phyloP scores from a whole-genome alignment of 2,113 vertebrate species.

The Cavia porcellus region DNA sequence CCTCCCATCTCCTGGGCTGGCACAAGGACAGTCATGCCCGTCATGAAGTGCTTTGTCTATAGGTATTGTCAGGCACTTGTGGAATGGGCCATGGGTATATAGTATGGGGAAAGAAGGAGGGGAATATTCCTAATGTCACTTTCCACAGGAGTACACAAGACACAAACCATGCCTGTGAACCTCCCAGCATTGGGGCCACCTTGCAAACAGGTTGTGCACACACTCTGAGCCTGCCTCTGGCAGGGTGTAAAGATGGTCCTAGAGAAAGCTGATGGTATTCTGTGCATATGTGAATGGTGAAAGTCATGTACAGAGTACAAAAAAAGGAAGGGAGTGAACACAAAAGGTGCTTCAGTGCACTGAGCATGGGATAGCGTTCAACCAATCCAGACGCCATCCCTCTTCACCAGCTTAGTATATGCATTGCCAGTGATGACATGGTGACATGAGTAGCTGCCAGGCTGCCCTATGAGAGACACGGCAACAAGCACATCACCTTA shows the following conservation, averaged over 20 bases:
- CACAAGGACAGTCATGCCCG: background rate
- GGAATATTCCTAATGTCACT: background rate
- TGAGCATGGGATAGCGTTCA: rapidly evolving
- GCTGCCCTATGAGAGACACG: background rate
- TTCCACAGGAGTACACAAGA: background rate
- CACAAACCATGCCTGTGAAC: background rate
- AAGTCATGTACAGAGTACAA: background rate
- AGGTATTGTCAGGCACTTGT: background rate
- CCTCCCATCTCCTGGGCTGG: background rate
- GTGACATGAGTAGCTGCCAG: background rate
- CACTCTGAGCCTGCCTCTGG: background rate
- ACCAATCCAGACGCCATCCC: background rate
- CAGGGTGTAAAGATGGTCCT: background rate
- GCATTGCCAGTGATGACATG: background rate
- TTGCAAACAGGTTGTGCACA: too few relatives aligned
- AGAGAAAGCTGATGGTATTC: background rate
- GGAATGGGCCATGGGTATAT: background rate
- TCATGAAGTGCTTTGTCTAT: background rate
- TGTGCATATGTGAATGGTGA: background rate
- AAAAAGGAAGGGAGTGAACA: background rate
- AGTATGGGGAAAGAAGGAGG: background rate
- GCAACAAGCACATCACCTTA: background rate
- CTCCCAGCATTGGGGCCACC: background rate
- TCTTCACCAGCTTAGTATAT: background rate
- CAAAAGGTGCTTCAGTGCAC: too few relatives aligned